Percentiles rank a stretch among this genome's conserved stretches.
These are phyloP conservation scores for Anas georgica DNA, from an alignment of 2,797 vertebrate genomes.

Conservation along the genomic window DNA sequence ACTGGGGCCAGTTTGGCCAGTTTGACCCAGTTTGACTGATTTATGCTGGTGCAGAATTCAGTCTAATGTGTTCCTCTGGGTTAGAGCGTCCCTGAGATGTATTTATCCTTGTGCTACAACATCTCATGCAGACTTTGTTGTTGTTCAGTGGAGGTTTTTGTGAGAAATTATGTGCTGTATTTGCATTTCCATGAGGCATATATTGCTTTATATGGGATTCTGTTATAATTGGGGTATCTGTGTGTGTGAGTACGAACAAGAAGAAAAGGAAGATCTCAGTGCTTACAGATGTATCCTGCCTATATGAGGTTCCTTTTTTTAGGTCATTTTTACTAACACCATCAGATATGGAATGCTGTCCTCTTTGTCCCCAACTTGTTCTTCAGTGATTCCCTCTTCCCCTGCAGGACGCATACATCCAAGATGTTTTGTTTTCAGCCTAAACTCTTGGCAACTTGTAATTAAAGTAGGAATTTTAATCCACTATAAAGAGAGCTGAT, in stretches of 20 bases:
- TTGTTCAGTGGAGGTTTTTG: neutral
- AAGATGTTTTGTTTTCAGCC: neutral
- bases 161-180: neutral
- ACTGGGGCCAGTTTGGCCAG: neutral
- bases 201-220: neutral
- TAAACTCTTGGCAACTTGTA: constrained; percentile 4
- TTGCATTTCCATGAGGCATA: neutral
- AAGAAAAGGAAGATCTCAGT: neutral
- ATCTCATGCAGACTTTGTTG: neutral
- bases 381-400: neutral
- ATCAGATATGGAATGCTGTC: neutral
- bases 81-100: neutral
- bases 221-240: neutral
- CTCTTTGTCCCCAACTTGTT: neutral
- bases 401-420: neutral
- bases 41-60: neutral
- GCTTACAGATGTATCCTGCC: neutral
- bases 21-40: neutral
- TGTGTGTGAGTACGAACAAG: neutral
- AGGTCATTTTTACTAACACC: neutral
- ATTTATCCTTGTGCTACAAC: neutral
- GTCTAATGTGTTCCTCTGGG: neutral
- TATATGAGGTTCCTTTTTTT: neutral
- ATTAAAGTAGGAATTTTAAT: constrained; percentile 44
- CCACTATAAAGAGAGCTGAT: neutral